Percentiles rank a stretch among this genome's conserved stretches.
Evolutionary conservation across 2,888 invertebrate genomes (phyloP).

Genomic region (Diadromus collaris): DNA sequence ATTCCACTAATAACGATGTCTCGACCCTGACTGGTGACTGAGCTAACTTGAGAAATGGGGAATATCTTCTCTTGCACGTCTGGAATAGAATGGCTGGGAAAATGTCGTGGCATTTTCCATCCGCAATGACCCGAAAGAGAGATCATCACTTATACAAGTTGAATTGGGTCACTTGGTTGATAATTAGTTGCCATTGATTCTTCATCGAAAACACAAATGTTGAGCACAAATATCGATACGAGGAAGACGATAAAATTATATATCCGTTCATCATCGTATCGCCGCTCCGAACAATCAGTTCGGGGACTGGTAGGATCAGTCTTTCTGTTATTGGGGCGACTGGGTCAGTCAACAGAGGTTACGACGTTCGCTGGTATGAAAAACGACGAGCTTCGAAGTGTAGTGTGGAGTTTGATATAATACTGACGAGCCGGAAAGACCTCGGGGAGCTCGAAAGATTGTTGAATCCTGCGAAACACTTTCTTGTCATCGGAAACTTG

Average conservation of each 20-base stretch:
- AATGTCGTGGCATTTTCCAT: slow-evolving; percentile 35
- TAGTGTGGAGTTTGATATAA: slow-evolving; percentile 13
- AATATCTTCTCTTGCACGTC: neutral
- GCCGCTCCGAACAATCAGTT: slow-evolving; percentile 30
- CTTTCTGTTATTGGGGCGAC: slow-evolving; percentile 49
- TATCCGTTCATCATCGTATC: slow-evolving; percentile 33
- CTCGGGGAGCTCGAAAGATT: slow-evolving; percentile 10
- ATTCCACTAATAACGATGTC: neutral
- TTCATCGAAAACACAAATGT: too few relatives aligned
- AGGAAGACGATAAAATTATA: slow-evolving; percentile 32
- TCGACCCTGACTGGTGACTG: neutral
- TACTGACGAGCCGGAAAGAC: neutral
- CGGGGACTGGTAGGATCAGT: slow-evolving; percentile 27
- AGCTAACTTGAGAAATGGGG: slow-evolving; percentile 19
- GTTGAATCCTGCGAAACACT: slow-evolving; percentile 40
- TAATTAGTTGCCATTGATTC: too few relatives aligned
- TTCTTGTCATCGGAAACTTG: slow-evolving; percentile 40
- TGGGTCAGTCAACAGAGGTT: slow-evolving; percentile 44
- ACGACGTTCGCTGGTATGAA: slow-evolving; percentile 26
- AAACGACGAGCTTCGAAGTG: slow-evolving; percentile 9
- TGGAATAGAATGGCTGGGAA: neutral
- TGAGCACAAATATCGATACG: neutral
- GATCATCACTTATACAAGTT: neutral
- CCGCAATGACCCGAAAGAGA: slow-evolving; percentile 23
- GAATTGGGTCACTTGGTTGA: too few relatives aligned